phyloP scores from a whole-genome alignment of 2,888 invertebrate genomes.

The Eubasilissa splendida region DNA sequence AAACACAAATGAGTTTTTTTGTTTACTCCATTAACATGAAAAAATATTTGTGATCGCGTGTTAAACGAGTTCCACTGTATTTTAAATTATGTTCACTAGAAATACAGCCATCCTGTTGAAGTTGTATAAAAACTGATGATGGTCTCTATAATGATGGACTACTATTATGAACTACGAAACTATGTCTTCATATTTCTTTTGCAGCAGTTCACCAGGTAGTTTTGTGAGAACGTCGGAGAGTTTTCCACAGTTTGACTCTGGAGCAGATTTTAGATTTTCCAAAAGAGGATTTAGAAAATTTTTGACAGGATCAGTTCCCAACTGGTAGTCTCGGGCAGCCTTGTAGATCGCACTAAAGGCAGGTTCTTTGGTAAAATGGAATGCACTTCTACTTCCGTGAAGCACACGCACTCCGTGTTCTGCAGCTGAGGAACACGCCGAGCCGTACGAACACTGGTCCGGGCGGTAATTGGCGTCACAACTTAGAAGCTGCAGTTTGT shows the following conservation, averaged over 20 bases:
- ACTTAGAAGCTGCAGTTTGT: constrained; percentile 83
- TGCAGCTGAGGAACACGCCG: constrained; percentile 84
- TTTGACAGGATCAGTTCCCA: constrained; percentile 77
- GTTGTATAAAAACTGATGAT: too few species aligned
- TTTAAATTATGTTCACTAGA: too few species aligned
- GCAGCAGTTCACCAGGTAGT: constrained; percentile 61
- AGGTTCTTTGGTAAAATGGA: constrained; percentile 89
- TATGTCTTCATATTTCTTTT: background rate
- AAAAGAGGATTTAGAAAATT: constrained; percentile 74
- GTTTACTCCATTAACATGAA: too few species aligned
- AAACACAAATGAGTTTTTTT: too few species aligned
- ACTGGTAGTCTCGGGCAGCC: constrained; percentile 72
- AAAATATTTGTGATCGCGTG: too few species aligned
- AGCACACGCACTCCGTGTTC: constrained; percentile 84
- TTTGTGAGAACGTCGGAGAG: constrained; percentile 66
- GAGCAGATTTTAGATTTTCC: constrained; percentile 63
- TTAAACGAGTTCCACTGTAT: too few species aligned
- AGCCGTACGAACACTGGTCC: constrained; percentile 97
- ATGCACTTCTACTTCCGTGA: constrained; percentile 91
- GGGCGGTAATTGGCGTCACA: constrained; percentile 94
- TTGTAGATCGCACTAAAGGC: constrained; percentile 78
- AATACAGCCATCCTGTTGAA: too few species aligned
- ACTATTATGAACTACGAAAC: background rate
- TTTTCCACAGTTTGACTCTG: constrained; percentile 66
- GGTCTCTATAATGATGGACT: too few species aligned